Evolutionary conservation across 2,888 invertebrate species (phyloP).

Genomic region (Cecidostiba fungosa): DNA sequence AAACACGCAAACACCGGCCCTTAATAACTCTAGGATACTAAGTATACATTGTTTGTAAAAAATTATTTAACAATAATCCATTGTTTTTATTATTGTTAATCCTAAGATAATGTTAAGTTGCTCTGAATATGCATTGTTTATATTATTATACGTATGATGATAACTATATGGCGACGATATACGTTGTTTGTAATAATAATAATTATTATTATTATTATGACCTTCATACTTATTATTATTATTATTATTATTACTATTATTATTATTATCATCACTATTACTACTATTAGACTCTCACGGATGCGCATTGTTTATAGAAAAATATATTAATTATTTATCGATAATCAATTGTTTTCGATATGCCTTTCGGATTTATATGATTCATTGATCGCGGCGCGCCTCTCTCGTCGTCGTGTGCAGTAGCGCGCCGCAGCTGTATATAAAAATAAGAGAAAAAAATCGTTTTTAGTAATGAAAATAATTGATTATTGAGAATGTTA

Average conservation of each 20-base stretch:
- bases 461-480: constrained; percentile 38
- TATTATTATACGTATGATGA: constrained; percentile 4
- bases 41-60: constrained; percentile 62
- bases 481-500: constrained; percentile 56
- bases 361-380: constrained; percentile 1
- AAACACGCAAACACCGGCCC: constrained; percentile 39
- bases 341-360: constrained; percentile 54
- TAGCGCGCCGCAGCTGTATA: constrained; percentile 16
- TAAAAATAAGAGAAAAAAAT: constrained; percentile 46
- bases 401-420: constrained; percentile 20
- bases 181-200: constrained; percentile 52
- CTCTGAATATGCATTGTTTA: constrained; percentile 59
- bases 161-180: constrained; percentile 21
- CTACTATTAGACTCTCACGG: constrained; percentile 26
- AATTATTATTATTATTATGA: background rate
- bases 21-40: constrained; percentile 51
- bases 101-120: constrained; percentile 68
- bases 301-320: constrained; percentile 39
- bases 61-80: constrained; percentile 62
- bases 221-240: background rate
- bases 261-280: background rate
- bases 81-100: constrained; percentile 70
- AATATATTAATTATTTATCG: constrained; percentile 65
- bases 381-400: background rate
- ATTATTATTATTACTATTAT: background rate